phyloP scores from a whole-genome alignment of 2,113 vertebrate genomes.

The Brachirus orientalis region DNA sequence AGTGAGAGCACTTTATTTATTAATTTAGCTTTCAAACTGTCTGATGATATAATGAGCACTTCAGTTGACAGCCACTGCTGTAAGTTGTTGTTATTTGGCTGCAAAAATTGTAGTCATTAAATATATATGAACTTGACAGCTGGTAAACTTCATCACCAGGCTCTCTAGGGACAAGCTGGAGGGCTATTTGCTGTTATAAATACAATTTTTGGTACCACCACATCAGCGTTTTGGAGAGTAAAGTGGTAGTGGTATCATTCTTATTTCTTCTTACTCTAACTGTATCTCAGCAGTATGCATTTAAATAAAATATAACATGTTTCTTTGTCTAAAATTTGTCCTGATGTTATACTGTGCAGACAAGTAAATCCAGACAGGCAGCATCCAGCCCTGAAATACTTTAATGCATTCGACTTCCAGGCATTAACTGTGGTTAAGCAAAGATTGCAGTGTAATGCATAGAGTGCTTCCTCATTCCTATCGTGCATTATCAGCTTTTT shows the following conservation, averaged over 20 bases:
- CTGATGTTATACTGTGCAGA: conserved; percentile 2
- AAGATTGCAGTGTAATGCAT: conserved; percentile 44
- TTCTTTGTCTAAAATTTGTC: not conserved
- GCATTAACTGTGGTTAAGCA: conserved; percentile 67
- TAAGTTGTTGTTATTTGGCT: conserved; percentile 21
- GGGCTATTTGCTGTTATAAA: conserved; percentile 3
- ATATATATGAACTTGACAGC: conserved; percentile 25
- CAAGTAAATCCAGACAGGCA: conserved; percentile 14
- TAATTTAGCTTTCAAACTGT: conserved; percentile 54
- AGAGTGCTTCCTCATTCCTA: conserved; percentile 52
- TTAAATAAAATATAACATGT: not conserved
- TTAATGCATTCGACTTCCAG: conserved; percentile 53
- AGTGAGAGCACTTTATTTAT: conserved; percentile 26
- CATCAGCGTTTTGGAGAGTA: not conserved
- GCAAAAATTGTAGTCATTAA: conserved; percentile 35
- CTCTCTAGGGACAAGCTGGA: conserved; percentile 5
- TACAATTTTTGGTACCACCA: not conserved
- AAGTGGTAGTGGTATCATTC: not conserved
- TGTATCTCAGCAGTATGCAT: not conserved
- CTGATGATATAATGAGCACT: conserved; percentile 58
- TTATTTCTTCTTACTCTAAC: not conserved
- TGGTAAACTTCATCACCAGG: conserved; percentile 21
- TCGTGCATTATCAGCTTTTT: conserved; percentile 64
- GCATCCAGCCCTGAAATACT: conserved; percentile 13
- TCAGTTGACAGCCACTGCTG: conserved; percentile 36